Evolutionary conservation across 2,113 vertebrate species (phyloP).

Genomic region (Tragelaphus imberbis): DNA sequence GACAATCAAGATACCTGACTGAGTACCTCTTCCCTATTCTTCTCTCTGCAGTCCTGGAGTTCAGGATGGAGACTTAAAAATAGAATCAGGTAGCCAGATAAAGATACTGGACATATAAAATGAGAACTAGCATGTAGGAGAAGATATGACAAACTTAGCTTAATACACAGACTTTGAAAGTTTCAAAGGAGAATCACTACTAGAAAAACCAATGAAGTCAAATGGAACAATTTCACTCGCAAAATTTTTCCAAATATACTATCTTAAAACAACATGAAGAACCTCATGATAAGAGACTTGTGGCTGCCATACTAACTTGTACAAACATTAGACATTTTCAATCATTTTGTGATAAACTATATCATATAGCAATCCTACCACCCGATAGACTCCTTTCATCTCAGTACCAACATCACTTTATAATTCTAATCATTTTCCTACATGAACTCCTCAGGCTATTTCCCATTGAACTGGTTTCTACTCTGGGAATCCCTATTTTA

Average conservation of each 20-base stretch:
- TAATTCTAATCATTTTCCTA: slow-evolving; percentile 16
- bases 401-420: neutral
- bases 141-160: neutral
- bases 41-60: neutral
- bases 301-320: neutral
- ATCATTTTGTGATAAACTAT: neutral
- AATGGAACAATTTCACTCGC: neutral
- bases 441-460: neutral
- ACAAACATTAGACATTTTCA: neutral
- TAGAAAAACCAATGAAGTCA: slow-evolving; percentile 16
- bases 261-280: neutral
- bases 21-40: neutral
- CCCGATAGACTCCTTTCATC: neutral
- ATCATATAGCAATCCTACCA: neutral
- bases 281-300: neutral
- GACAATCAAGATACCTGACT: neutral
- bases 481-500: neutral
- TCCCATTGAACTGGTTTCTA: neutral
- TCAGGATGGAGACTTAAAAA: neutral
- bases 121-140: neutral
- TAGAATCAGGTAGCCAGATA: neutral
- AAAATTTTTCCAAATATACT: neutral
- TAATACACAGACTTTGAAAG: neutral
- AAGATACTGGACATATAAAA: neutral
- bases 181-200: neutral